Conservation (phyloP, 1,140 invertebrate genomes). For the Limonius californicus region DNA sequence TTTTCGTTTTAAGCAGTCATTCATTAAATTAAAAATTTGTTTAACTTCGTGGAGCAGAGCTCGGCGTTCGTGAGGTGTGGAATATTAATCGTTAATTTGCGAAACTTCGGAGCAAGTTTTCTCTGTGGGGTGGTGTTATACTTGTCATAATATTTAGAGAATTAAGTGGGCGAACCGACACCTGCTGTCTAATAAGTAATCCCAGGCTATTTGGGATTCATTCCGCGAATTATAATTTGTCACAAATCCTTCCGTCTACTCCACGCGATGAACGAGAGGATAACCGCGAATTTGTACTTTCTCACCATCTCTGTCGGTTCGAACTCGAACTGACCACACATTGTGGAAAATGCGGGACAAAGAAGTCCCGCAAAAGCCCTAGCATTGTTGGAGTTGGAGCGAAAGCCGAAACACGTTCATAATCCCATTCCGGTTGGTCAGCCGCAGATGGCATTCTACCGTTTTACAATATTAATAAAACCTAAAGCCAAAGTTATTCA, state of each 20-base stretch:
- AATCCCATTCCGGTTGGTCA: too few relatives aligned
- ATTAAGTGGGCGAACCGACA: not conserved
- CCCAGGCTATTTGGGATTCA: slow-evolving; percentile 6
- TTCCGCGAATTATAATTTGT: slow-evolving; percentile 10
- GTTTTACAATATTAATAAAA: too few relatives aligned
- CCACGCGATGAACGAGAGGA: too few relatives aligned
- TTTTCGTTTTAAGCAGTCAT: not conserved
- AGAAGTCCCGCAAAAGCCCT: too few relatives aligned
- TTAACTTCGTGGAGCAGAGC: not conserved
- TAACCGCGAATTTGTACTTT: too few relatives aligned
- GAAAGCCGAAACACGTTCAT: too few relatives aligned
- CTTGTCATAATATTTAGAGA: slow-evolving; percentile 12
- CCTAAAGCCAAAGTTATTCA: too few relatives aligned
- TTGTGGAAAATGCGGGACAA: too few relatives aligned
- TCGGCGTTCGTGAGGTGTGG: not conserved
- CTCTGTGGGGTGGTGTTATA: not conserved
- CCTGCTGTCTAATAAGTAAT: slow-evolving; percentile 12
- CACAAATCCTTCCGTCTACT: not conserved
- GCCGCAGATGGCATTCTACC: too few relatives aligned
- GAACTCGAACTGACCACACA: too few relatives aligned
- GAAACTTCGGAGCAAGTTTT: slow-evolving; percentile 1
- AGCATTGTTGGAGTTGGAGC: too few relatives aligned
- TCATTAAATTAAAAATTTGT: slow-evolving; percentile 6
- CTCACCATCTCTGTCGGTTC: too few relatives aligned
- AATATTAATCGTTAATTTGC: slow-evolving; percentile 11